Evolutionary conservation across 2,113 vertebrate species (phyloP), one percentile per base, ranked within the genome.

Genomic region (Heterocephalus glaber): DNA sequence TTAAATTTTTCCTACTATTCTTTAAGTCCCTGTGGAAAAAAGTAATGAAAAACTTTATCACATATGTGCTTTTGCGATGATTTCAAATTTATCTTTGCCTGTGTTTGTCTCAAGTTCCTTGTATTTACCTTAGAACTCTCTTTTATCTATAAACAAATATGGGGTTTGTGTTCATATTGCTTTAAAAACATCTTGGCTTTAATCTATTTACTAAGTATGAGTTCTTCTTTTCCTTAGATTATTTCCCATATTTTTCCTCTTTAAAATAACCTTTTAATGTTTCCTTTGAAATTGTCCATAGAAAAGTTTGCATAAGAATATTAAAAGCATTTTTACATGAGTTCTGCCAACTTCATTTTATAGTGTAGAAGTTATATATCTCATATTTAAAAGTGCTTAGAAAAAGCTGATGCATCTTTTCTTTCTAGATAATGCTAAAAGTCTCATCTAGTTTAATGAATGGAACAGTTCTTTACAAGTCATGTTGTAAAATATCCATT

Each of bases 401-500:
- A 97, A 97, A 97, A 3, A 95, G 83, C 83, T 95, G 93, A 97
- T 91, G 38, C 28, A 93, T 80, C 56, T 41, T n/a, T 77, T 86
- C 70, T 94, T 85, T 83, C 41, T 94, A 95, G 84, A 96, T 61
- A 0, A 33, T 94, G 74, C 26, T 95, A 61, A 97, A 97, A 97
- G 1, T 92, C 24, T 52, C 47, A 92, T 77, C 68, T 97, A 95
- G 95, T 93, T 96, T 96, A 98, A 96, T 97, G 85, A 93, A 86
- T 86, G 61, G 3, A 97, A 68, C 19, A 85, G 28, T 96, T 84
- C 91, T 97, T 94, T 94, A 30, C 61, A 97, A 97, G 89, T 82
- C 16, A 30, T 83, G 28, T 95, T 97, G 65, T 97, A 97, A 98
- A 97, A 97, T 97, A 96, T 96, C 91, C 30, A 54, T 96, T 98